A percentile compares a stretch with the other conserved stretches of the same genome.
Evolutionary conservation across 2,888 invertebrate genomes (phyloP).

Genomic region (Xestia c-nigrum): DNA sequence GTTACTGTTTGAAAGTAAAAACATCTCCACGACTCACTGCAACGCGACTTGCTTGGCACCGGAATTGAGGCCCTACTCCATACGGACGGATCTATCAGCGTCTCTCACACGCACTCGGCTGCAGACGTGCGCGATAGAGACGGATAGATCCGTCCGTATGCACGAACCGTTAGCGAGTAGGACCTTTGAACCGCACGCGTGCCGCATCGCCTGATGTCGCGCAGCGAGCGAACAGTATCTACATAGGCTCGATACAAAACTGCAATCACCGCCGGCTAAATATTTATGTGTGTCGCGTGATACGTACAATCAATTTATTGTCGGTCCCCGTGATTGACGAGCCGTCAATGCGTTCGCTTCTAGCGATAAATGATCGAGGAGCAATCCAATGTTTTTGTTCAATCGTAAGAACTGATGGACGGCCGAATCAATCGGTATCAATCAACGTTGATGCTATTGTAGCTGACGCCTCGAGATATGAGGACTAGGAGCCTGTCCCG

Average conservation of each 20-base stretch:
- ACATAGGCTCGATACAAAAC: slow-evolving; percentile 19
- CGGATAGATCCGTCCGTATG: too few species aligned
- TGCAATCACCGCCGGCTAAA: slow-evolving; percentile 40
- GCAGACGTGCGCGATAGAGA: too few species aligned
- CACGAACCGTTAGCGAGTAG: too few species aligned
- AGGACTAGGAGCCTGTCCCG: slow-evolving; percentile 5
- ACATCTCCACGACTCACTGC: not conserved
- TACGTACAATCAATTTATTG: slow-evolving; percentile 61
- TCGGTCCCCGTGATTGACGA: slow-evolving; percentile 60
- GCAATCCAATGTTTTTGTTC: slow-evolving; percentile 64
- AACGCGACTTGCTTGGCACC: not conserved
- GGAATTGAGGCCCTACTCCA: too few species aligned
- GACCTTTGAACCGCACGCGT: not conserved
- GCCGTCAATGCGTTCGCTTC: slow-evolving; percentile 53
- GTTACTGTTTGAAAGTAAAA: too few species aligned
- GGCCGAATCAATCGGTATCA: slow-evolving; percentile 52
- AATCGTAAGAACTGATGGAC: slow-evolving; percentile 60
- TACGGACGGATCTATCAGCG: too few species aligned
- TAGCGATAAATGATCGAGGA: slow-evolving; percentile 65
- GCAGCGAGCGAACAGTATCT: not conserved
- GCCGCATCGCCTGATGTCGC: not conserved
- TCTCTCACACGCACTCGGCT: too few species aligned
- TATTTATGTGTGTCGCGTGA: slow-evolving; percentile 48
- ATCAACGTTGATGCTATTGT: slow-evolving; percentile 56
- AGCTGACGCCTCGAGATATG: slow-evolving; percentile 48